Conservation (phyloP, 2,888 invertebrate species). For the Scaptomyza cyrtandrae region DNA sequence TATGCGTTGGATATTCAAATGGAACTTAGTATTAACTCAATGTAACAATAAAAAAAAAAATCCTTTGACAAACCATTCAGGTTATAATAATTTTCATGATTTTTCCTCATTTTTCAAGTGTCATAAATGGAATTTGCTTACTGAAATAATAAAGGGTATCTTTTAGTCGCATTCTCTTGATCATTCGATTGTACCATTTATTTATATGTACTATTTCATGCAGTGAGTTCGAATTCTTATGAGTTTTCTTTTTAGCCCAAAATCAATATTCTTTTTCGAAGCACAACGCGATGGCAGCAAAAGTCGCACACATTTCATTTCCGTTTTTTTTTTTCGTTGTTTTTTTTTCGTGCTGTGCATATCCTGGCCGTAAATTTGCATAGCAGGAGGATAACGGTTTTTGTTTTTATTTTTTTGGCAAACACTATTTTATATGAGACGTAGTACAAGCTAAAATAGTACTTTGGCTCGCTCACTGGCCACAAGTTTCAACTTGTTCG, state of each 20-base stretch:
- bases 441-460: conserved; percentile 33
- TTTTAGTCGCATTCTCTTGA: background rate
- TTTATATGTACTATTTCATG: conserved; percentile 5
- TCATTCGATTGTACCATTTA: background rate
- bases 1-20: no score
- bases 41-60: no score
- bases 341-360: conserved; percentile 32
- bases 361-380: conserved; percentile 50
- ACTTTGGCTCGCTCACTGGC: conserved; percentile 21
- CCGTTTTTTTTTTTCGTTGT: conserved; percentile 35
- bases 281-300: conserved; percentile 37
- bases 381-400: conserved; percentile 13
- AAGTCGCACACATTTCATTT: conserved; percentile 68
- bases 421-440: background rate
- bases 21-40: no score
- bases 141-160: background rate
- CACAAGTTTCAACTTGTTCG: background rate
- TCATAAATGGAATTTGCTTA: no score
- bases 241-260: conserved; percentile 29
- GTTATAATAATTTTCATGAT: no score
- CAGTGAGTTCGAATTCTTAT: conserved; percentile 19
- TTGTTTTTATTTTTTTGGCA: conserved; percentile 8
- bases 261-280: conserved; percentile 61
- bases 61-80: no score
- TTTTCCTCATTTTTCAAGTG: no score